Evolutionary conservation across 2,888 invertebrate genomes (phyloP).

Genomic region (Synanthedon myopaeformis): DNA sequence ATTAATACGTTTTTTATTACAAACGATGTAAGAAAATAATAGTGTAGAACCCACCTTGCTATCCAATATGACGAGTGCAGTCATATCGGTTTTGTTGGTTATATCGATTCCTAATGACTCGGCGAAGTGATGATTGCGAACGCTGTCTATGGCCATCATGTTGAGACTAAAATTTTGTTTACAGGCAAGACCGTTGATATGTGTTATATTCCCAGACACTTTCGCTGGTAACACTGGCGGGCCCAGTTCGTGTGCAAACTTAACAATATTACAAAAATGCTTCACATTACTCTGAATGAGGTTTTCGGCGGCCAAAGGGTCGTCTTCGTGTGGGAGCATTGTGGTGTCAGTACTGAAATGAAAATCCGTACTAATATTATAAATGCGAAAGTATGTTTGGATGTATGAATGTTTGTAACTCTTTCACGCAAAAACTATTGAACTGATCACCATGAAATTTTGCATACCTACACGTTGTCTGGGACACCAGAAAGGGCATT

Average conservation of each 20-base stretch:
- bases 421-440: too few relatives aligned
- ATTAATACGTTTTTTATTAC: too few relatives aligned
- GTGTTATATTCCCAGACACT: conserved; percentile 27
- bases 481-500: too few relatives aligned
- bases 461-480: too few relatives aligned
- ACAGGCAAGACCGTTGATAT: conserved; percentile 63
- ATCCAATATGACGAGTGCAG: conserved; percentile 78
- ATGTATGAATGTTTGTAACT: too few relatives aligned
- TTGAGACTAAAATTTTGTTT: conserved; percentile 39
- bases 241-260: conserved; percentile 47
- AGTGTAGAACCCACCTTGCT: conserved; percentile 67
- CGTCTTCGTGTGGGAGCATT: conserved; percentile 56
- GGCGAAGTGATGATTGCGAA: conserved; percentile 79
- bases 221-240: conserved; percentile 35
- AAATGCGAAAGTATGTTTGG: too few relatives aligned
- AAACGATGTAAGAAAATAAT: neutral
- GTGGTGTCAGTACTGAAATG: conserved; percentile 49
- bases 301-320: conserved; percentile 65
- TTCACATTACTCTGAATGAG: conserved; percentile 49
- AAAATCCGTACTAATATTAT: too few relatives aligned
- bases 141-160: conserved; percentile 78
- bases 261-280: conserved; percentile 46
- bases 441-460: too few relatives aligned
- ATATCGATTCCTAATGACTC: conserved; percentile 80
- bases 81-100: conserved; percentile 68